Base-by-base conservation (phyloP, 2,797 vertebrate genomes). In the Pelobates cultripes region DNA sequence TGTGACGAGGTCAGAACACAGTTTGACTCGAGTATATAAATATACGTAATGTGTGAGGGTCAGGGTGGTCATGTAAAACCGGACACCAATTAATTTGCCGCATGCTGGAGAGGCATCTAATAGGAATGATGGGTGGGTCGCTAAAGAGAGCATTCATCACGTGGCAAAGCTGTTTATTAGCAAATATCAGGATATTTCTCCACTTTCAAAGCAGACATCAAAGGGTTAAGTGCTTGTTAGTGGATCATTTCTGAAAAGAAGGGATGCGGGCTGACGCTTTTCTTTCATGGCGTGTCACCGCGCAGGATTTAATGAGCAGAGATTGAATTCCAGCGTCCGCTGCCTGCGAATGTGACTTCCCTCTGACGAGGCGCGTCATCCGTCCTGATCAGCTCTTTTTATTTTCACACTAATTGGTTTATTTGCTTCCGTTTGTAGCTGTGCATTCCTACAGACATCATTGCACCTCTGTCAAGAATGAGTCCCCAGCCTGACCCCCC, bases 341-440 rank as follows among this genome's bases (percentile, higher is more conserved):
- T 73, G 81, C 77, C 72, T 73, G 53, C 70, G 55, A 47, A 51
- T 70, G 70, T 78, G 76, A 83, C 81, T 75, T 83, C 47, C 68
- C 57, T 75, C 76, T 83, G 81, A 78, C 64, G 63, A 78, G 75
- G 28, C 64, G 71, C 81, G 81, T 83, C 81, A 83, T 69, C 71
- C 71, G 66, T 78, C 76, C 76, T 79, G 81, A 83, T 83, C 81
- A 75, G 74, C 55, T 83, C 71, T 64, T 83, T 79, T 75, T 79
- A 74, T 83, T 83, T 83, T 66, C 66, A 79, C 76, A 71, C 79
- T 83, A 83, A 83, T 79, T 83, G 81, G 81, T 83, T 79, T 77
- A 69, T 83, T 83, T 79, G 76, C 77, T 79, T 75, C 55, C 57
- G 66, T 79, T 75, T 79, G 76, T 83, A 83, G 70, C 81, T 42